phyloP scores from a whole-genome alignment of 2,888 invertebrate genomes.

The Sympetrum striolatum region DNA sequence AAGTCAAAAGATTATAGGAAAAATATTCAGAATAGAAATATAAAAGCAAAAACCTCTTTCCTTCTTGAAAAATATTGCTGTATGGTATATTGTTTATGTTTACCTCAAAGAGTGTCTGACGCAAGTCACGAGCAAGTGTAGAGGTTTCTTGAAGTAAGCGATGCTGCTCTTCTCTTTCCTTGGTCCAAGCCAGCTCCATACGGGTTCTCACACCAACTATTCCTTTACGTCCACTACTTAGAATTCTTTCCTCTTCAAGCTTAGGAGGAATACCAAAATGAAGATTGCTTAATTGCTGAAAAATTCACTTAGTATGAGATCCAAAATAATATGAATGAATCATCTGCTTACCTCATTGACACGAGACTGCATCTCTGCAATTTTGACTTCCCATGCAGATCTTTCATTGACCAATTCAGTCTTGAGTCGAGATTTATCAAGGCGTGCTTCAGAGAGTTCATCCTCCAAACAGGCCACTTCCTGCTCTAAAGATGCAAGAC shows the following conservation, averaged over 20 bases:
- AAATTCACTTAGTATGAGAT: background rate
- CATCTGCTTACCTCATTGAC: conserved; percentile 72
- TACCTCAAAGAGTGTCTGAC: conserved; percentile 85
- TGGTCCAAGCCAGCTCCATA: conserved; percentile 92
- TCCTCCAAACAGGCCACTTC: conserved; percentile 87
- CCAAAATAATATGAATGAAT: background rate
- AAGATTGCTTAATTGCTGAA: background rate
- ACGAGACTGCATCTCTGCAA: conserved; percentile 87
- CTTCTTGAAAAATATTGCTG: no score
- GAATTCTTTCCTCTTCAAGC: conserved; percentile 86
- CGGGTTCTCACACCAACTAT: conserved; percentile 85
- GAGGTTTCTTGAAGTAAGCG: conserved; percentile 89
- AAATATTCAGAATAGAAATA: background rate
- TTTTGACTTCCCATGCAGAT: conserved; percentile 83
- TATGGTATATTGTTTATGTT: conserved; percentile 46
- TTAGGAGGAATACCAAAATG: conserved; percentile 53
- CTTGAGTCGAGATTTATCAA: conserved; percentile 82
- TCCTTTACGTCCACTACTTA: conserved; percentile 83
- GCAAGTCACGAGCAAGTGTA: conserved; percentile 83
- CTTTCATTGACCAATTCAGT: conserved; percentile 90
- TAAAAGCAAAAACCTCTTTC: background rate
- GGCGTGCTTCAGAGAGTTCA: conserved; percentile 82
- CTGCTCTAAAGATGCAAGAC: conserved; percentile 78
- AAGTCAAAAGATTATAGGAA: background rate
- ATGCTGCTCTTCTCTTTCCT: conserved; percentile 91